Base-by-base conservation (phyloP, 1,140 invertebrate genomes). In the Harpegnathos saltator region DNA sequence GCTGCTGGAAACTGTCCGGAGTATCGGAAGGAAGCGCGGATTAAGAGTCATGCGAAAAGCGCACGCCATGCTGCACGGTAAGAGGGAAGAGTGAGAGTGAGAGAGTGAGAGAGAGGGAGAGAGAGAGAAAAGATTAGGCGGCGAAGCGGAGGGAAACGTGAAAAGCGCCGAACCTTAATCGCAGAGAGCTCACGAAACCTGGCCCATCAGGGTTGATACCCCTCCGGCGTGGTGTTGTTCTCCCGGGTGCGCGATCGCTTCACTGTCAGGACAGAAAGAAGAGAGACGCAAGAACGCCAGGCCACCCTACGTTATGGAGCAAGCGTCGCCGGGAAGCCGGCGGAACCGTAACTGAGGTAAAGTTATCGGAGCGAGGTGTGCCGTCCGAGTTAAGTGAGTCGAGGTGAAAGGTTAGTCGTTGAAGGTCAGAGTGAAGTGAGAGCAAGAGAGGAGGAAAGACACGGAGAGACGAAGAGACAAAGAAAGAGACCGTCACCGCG, bases 191-290 rank as follows among this genome's bases (percentile, higher is more conserved):
- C 89, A 89, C 88, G 89, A 90, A 91, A 85, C 68, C 87, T 82
- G 89, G 86, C 69, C 88, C 85, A 93, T 93, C 90, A 94, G 90
- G 93, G 93, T 90, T 92, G 93, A 91, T 94, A 94, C 89, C 93
- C 94, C 85, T 94, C 93, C 86, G 93, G 90, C 75, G 92, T 93
- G 63, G 92, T 93, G 91, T 93, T 94, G 93, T 95, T 95, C 93
- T 95, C 95, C 86, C 95, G 93, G 87, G 95, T 95, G 88, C 95
- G 95, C 89, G 95, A 95, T 92, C 95, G 94, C 92, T 95, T 95
- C 92, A 95, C 95, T 95, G 93, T 90, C 83, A 44, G 85, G 86
- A 90, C 90, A 92, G 86, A 94, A 92, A 91, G 90, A 90, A 87
- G 66, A 89, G 62, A 62, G 65, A 66, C 71, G 84, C 80, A 89